These are phyloP conservation scores for Danio aesculapii DNA, from an alignment of 2,797 vertebrate species.

Conservation along the genomic window DNA sequence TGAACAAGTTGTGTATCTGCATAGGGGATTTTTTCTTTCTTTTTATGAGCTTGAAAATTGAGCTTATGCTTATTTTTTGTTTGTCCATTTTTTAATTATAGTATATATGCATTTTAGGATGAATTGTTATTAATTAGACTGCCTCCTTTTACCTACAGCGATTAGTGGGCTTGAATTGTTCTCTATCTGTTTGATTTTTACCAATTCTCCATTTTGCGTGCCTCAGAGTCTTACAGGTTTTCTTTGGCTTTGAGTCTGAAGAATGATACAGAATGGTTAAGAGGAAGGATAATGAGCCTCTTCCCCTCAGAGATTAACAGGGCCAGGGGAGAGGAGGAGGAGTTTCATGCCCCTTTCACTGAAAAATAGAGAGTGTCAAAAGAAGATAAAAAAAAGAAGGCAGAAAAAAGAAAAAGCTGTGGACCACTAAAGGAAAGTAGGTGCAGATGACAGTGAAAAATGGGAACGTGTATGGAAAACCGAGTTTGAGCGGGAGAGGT, in stretches of 20 bases:
- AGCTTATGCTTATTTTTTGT: neutral
- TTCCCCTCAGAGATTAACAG: conserved; percentile 54
- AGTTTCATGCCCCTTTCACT: conserved; percentile 66
- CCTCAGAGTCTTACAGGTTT: conserved; percentile 8
- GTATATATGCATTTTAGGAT: neutral
- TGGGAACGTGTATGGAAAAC: conserved; percentile 74
- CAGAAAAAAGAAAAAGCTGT: conserved; percentile 58
- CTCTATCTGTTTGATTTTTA: neutral
- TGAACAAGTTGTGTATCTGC: neutral
- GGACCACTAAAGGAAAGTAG: conserved; percentile 72
- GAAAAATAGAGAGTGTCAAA: conserved; percentile 83
- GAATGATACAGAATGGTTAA: conserved; percentile 22
- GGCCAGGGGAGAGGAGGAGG: conserved; percentile 66
- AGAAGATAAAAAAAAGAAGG: conserved; percentile 72
- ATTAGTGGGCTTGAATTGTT: conserved; percentile 5
- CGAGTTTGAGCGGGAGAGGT: conserved; percentile 76
- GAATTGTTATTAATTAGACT: neutral
- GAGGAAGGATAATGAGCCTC: conserved; percentile 49
- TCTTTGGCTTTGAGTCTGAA: conserved; percentile 1
- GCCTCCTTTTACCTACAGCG: neutral
- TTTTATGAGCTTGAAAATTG: neutral
- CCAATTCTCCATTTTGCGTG: neutral
- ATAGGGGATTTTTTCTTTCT: neutral
- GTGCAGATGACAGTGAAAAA: conserved; percentile 82
- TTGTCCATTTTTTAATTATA: neutral